Conservation (phyloP, 2,888 invertebrate genomes). For the Incurvaria masculella region DNA sequence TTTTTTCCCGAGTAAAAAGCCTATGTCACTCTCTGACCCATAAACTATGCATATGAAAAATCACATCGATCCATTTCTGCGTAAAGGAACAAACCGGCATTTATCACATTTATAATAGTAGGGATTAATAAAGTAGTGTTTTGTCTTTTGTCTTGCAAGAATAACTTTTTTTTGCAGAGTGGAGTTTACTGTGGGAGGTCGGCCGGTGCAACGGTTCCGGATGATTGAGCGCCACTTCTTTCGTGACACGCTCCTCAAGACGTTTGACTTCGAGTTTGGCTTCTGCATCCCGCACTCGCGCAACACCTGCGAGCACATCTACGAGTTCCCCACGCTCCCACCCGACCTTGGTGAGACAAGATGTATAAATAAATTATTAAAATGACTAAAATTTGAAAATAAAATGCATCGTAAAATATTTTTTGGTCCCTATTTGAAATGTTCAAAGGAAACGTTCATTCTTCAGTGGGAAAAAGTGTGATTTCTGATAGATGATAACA, state of each 20-base stretch:
- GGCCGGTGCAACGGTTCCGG: conserved; percentile 91
- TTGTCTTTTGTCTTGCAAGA: not conserved
- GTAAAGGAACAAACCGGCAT: too few relatives aligned
- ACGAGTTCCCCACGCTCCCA: conserved; percentile 92
- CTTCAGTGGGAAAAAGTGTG: too few relatives aligned
- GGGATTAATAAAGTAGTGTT: not conserved
- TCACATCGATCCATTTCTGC: too few relatives aligned
- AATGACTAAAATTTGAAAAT: too few relatives aligned
- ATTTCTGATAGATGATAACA: too few relatives aligned
- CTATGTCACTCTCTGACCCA: too few relatives aligned
- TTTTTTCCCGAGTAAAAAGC: too few relatives aligned
- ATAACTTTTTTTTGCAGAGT: conserved; percentile 60
- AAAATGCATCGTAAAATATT: too few relatives aligned
- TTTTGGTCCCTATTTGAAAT: too few relatives aligned
- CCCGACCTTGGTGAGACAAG: conserved; percentile 86
- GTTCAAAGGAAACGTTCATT: too few relatives aligned
- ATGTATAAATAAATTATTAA: too few relatives aligned
- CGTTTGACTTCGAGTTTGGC: conserved; percentile 99
- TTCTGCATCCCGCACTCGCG: conserved; percentile 98
- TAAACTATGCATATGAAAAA: too few relatives aligned
- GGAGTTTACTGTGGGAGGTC: conserved; percentile 93
- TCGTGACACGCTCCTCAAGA: conserved; percentile 87
- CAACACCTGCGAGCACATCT: conserved; percentile 99
- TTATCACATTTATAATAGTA: not conserved
- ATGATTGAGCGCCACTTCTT: conserved; percentile 99